Evolutionary conservation across 2,888 invertebrate genomes (phyloP).

Genomic region (Campoplex capitator): DNA sequence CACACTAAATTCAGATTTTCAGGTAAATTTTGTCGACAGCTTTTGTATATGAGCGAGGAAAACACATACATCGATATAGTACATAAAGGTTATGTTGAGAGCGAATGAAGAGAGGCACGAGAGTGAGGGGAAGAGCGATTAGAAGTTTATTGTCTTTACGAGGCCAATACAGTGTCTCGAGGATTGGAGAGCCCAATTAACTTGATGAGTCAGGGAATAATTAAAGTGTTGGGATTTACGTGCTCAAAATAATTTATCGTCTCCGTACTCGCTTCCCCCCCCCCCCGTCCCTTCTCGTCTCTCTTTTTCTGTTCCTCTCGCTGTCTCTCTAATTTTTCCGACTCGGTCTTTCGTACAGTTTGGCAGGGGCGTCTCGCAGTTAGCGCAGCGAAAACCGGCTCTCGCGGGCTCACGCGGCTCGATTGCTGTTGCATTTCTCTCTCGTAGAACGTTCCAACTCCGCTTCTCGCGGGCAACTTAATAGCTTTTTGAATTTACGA

Average conservation of each 20-base stretch:
- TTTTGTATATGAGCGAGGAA: not conserved
- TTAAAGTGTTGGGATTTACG: slow-evolving; percentile 67
- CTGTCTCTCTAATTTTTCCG: slow-evolving; percentile 2
- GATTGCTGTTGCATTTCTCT: slow-evolving; percentile 65
- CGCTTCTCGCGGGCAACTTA: slow-evolving; percentile 63
- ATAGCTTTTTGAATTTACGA: slow-evolving; percentile 72
- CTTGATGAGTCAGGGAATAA: slow-evolving; percentile 68
- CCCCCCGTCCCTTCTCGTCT: slow-evolving; percentile 30
- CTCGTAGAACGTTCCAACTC: slow-evolving; percentile 61
- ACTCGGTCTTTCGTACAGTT: slow-evolving; percentile 18
- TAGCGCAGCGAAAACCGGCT: slow-evolving; percentile 14
- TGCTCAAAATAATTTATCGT: slow-evolving; percentile 67
- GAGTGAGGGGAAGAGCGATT: slow-evolving; percentile 41
- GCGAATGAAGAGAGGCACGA: not conserved
- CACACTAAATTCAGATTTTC: not conserved
- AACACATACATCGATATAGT: slow-evolving; percentile 10
- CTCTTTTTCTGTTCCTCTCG: slow-evolving; percentile 9
- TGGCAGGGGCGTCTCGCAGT: slow-evolving; percentile 12
- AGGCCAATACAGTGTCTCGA: slow-evolving; percentile 58
- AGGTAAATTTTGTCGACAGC: not conserved
- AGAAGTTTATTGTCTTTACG: slow-evolving; percentile 68
- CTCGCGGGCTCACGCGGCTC: slow-evolving; percentile 35
- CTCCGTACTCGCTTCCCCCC: not conserved
- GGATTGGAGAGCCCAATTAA: slow-evolving; percentile 66
- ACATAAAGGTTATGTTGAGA: not conserved